These are phyloP conservation scores for Dasypogon diadema DNA, from an alignment of 2,888 invertebrate genomes.

Conservation along the genomic window DNA sequence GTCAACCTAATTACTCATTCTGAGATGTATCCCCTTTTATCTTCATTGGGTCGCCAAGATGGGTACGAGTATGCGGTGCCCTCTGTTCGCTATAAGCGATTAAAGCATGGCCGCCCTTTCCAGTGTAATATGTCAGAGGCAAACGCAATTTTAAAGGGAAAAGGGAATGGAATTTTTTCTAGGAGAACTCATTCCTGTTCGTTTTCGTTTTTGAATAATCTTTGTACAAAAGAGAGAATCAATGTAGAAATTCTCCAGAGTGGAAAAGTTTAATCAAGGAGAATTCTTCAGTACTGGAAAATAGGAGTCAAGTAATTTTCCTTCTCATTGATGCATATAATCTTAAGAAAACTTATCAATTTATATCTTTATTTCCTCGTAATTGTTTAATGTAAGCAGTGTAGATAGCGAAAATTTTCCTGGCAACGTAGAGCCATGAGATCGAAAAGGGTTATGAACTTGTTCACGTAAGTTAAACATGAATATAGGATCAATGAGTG, in stretches of 20 bases:
- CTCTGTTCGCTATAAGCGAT: constrained; percentile 25
- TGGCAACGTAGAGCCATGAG: neutral
- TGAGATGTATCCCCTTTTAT: constrained; percentile 45
- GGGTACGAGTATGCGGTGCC: neutral
- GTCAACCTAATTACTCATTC: constrained; percentile 52
- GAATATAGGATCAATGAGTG: constrained; percentile 3
- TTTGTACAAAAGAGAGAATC: neutral
- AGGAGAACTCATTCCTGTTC: constrained; percentile 7
- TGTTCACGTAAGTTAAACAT: constrained; percentile 42
- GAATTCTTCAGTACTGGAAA: constrained; percentile 39
- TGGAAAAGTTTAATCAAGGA: constrained; percentile 51
- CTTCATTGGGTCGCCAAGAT: constrained; percentile 25
- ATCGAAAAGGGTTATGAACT: constrained; percentile 14
- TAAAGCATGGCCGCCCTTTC: constrained; percentile 35
- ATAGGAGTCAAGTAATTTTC: constrained; percentile 52
- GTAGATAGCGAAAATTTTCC: neutral
- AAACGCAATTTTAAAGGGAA: constrained; percentile 12
- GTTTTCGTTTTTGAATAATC: constrained; percentile 9
- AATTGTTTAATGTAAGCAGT: constrained; percentile 38
- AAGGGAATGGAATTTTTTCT: neutral
- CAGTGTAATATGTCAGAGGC: neutral
- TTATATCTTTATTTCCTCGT: constrained; percentile 45
- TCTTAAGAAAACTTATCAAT: constrained; percentile 49
- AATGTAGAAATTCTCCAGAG: constrained; percentile 31
- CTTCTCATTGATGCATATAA: constrained; percentile 52